Evolutionary conservation across 2,888 invertebrate species (phyloP).

Genomic region (Seira ritae): DNA sequence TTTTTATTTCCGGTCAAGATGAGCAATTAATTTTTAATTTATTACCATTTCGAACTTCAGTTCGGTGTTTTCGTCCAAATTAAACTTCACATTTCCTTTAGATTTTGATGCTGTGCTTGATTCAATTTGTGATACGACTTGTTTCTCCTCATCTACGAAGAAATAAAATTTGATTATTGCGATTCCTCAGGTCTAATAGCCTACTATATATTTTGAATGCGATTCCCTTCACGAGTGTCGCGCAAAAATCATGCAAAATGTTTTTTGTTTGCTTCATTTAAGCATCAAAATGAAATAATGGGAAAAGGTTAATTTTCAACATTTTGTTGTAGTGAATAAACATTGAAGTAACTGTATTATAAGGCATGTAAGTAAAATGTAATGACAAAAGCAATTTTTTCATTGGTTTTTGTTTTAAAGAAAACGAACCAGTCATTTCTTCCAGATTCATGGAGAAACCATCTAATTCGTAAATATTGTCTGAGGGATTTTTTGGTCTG

Average conservation of each 20-base stretch:
- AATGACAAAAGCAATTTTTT: too few relatives aligned
- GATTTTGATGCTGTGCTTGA: conserved; percentile 31
- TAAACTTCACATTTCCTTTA: conserved; percentile 67
- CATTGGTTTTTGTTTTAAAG: conserved; percentile 13
- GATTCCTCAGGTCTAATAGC: neutral
- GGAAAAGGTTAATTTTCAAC: too few relatives aligned
- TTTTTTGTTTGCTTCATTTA: too few relatives aligned
- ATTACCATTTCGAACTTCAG: conserved; percentile 67
- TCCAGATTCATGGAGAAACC: conserved; percentile 61
- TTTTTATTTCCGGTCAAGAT: conserved; percentile 13
- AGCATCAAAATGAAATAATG: too few relatives aligned
- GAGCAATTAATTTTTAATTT: neutral
- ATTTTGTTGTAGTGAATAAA: too few relatives aligned
- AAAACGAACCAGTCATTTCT: conserved; percentile 65
- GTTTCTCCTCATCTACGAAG: conserved; percentile 60
- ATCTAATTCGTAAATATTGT: conserved; percentile 55
- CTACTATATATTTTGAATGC: too few relatives aligned
- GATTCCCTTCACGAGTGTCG: too few relatives aligned
- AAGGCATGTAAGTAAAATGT: too few relatives aligned
- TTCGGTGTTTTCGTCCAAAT: conserved; percentile 69
- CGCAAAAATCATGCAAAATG: too few relatives aligned
- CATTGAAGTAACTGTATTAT: conserved; percentile 6
- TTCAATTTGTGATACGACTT: conserved; percentile 38
- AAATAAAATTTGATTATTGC: neutral
- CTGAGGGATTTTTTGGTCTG: conserved; percentile 51